Evolutionary conservation across 2,797 vertebrate genomes (phyloP).

Genomic region (Phylloscopus collybita): DNA sequence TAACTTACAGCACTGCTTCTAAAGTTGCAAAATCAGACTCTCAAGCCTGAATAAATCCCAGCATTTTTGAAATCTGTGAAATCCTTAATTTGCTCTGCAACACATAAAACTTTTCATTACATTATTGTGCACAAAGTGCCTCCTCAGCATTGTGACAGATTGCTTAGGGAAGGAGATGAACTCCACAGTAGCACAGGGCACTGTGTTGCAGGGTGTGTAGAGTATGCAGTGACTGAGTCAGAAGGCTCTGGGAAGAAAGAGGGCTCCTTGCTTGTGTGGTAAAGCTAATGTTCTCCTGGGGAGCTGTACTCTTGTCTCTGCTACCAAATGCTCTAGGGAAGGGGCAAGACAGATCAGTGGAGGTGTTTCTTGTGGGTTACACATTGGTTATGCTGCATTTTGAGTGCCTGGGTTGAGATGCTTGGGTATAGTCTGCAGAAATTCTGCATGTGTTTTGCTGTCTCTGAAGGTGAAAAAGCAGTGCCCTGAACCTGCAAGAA

Average conservation of each 20-base stretch:
- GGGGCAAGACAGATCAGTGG: neutral
- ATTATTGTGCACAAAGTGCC: neutral
- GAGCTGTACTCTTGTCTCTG: neutral
- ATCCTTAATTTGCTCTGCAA: neutral
- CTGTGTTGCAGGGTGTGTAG: neutral
- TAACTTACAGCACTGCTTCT: neutral
- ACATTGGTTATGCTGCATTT: fast-evolving
- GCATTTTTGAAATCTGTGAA: neutral
- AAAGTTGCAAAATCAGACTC: neutral
- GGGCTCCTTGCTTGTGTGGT: neutral
- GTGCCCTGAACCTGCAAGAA: neutral
- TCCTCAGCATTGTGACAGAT: neutral
- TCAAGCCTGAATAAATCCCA: neutral
- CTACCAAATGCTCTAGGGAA: neutral
- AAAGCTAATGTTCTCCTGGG: neutral
- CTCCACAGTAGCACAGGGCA: neutral
- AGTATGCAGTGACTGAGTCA: neutral
- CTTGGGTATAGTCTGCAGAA: neutral
- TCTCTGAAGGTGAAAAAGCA: neutral
- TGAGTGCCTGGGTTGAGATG: neutral
- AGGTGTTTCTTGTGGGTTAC: neutral
- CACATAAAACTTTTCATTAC: neutral
- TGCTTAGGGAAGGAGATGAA: neutral
- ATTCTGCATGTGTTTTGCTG: neutral
- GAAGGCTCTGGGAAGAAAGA: neutral